These are phyloP conservation scores for Phenganax subtilis DNA, from an alignment of 92 coral and sea anemone genomes.

Conservation along the genomic window DNA sequence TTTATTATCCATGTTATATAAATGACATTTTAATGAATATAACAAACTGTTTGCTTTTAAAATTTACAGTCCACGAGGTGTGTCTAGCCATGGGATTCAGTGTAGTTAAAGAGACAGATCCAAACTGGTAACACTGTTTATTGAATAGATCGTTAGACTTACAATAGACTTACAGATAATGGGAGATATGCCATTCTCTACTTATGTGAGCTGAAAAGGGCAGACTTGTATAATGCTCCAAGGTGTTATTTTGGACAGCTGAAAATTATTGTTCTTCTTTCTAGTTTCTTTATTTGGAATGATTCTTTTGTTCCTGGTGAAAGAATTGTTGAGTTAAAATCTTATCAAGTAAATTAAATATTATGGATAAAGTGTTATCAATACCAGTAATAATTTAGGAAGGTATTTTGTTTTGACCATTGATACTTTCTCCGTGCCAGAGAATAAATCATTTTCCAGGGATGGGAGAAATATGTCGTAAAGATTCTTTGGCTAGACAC, in stretches of 20 bases:
- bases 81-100: slow-evolving; percentile 74
- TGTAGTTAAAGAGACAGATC: slow-evolving; percentile 74
- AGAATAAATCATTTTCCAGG: slow-evolving; percentile 98
- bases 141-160: background rate
- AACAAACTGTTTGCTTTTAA: too few relatives aligned
- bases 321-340: slow-evolving; percentile 72
- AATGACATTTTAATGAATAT: too few relatives aligned
- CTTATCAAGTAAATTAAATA: slow-evolving; percentile 65
- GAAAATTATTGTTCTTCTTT: background rate
- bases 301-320: slow-evolving; percentile 81
- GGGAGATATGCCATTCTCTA: too few relatives aligned
- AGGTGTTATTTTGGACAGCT: too few relatives aligned
- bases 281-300: slow-evolving; percentile 79
- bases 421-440: slow-evolving; percentile 40
- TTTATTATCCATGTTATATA: background rate
- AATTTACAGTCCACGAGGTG: slow-evolving; percentile 61
- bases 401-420: background rate
- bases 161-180: too few relatives aligned
- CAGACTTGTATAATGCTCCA: too few relatives aligned
- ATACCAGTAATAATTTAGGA: background rate
- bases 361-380: background rate
- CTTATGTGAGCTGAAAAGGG: too few relatives aligned
- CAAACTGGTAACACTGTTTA: slow-evolving; percentile 52
- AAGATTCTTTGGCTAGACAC: slow-evolving; percentile 82
- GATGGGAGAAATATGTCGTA: slow-evolving; percentile 93